Evolutionary conservation across 2,888 invertebrate species (phyloP), one percentile per base, ranked within the genome.

Genomic region (Girardia tigrina): DNA sequence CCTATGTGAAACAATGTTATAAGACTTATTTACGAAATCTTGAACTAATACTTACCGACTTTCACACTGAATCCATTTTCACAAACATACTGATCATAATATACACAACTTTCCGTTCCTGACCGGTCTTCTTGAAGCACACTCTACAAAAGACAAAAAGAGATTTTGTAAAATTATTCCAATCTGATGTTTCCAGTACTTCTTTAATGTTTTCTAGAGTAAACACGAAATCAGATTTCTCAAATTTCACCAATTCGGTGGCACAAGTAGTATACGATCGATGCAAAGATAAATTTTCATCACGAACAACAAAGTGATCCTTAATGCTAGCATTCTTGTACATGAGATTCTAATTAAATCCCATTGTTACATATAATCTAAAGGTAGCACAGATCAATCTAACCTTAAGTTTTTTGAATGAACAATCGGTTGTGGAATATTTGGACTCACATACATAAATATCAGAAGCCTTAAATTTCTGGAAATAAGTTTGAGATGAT

Each of bases 361-460:
- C n/a, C 4, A 20, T 56, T 16, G n/a, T 56, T 56, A 20, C 16
- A 36, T 12, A 16, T 36, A 36, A 36, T 36, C 36, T 12, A 16
- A 36, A n/a, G 16, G 36, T 16, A 36, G 16, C 36, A 12, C 8
- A 16, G 16, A 20, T 56, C 4, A 71, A 71, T 77, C 79, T 77
- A 77, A 85, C 85, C 82, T 86, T 86, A 36, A 97, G 92, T 85
- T 95, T 95, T 85, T 93, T 93, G 85, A 97, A 97, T 80, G 89
- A 89, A 78, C 92, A 88, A 42, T 89, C 88, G 80, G 89, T 89
- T 4, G 26, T 28, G 0, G 91, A 90, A 85, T 98, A 98, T 2
- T 94, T 88, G 23, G 92, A 94, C 85, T 98, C 97, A 83, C 97
- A 97, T 0, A 97, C 94, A 82, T 90, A 98, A 0, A 97, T 90